Conservation (phyloP, 2,113 vertebrate species). For the Etia nguti region DNA sequence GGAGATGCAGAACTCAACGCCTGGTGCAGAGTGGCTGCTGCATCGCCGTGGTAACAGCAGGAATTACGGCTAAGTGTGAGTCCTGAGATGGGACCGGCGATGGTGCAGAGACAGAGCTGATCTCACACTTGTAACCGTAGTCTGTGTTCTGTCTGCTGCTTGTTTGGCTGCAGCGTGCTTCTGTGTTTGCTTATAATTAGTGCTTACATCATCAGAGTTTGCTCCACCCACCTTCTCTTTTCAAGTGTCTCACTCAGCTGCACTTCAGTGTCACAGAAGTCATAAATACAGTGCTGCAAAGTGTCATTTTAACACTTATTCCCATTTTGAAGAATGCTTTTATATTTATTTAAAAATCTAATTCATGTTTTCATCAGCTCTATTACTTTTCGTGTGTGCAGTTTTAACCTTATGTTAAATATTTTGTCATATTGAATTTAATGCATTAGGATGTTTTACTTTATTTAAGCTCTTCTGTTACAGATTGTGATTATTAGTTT, state of each 20-base stretch:
- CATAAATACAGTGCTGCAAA: neutral
- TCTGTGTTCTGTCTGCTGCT: neutral
- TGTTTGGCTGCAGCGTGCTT: neutral
- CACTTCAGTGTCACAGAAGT: neutral
- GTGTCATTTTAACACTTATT: neutral
- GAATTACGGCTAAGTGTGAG: neutral
- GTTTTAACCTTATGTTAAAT: neutral
- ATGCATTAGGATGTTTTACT: neutral
- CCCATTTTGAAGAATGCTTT: neutral
- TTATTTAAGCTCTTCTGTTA: neutral
- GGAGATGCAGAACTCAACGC: conserved; percentile 24
- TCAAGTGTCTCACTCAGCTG: neutral
- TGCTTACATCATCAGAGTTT: neutral
- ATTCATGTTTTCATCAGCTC: neutral
- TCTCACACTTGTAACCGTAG: neutral
- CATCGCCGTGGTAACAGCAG: conserved; percentile 58
- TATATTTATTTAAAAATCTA: accelerated
- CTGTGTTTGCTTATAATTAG: neutral
- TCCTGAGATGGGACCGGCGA: neutral
- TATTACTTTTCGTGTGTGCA: neutral
- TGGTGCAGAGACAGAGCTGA: neutral
- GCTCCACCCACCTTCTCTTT: neutral
- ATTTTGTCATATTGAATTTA: neutral
- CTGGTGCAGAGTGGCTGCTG: conserved; percentile 46
- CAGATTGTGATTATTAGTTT: neutral